Evolutionary conservation across 2,888 invertebrate species (phyloP), one percentile per base, ranked within the genome.

Genomic region (Lottia gigantea): DNA sequence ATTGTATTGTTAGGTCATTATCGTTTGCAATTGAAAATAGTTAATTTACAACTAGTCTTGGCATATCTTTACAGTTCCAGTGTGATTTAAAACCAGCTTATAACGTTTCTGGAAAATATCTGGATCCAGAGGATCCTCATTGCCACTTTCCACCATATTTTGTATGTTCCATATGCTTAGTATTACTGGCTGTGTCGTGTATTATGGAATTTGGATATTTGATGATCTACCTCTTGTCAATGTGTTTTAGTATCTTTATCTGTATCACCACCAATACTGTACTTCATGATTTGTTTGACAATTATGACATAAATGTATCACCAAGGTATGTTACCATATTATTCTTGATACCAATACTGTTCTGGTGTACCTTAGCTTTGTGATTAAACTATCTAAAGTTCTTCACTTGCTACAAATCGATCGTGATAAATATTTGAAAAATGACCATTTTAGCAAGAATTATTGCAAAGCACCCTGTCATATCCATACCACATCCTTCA

Each of bases 91-190:
- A 45, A 0, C 23, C 45, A 14, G 6, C 46, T 0, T 66, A 61
- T 47, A 63, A 19, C 45, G 62, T 7, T 14, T 61, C 14, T 16
- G 55, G 11, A 3, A 46, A 8, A 15, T 8, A 26, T 55, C 40
- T 73, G 25, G 70, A 73, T 31, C 72, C 73, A 83, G 62, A 64
- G n/a, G 68, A 72, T 69, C 26, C 63, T 47, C 87, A 88, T 45
- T 93, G 93, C 82, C 90, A 92, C 49, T 93, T 92, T 86, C 94
- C 94, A 61, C 93, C 93, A 64, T 94, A 94, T 87, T 92, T 93
- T 87, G 92, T 93, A 77, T 92, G 93, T 86, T 92, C 93, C 86
- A 91, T 91, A 66, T 92, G 93, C 66, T 89, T 94, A 73, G 92
- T 93, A 72, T 87, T 94, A 73, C 91, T 94, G 73, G 92, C 92